Evolutionary conservation across 2,113 vertebrate species (phyloP), one percentile per base, ranked within the genome.

Genomic region (Saimiri boliviensis): DNA sequence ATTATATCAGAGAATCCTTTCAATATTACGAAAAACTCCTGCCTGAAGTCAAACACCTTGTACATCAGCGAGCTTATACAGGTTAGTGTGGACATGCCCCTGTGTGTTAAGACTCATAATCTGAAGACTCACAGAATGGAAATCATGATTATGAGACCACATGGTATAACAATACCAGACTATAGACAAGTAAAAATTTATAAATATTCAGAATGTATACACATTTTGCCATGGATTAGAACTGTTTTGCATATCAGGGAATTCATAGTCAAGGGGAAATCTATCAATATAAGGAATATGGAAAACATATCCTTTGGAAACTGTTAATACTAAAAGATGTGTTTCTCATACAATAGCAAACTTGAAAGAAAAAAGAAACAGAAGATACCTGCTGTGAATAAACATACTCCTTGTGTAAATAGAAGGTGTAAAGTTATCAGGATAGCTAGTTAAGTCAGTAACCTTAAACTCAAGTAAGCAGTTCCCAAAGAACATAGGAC

Each of bases 241-340:
- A 87, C 70, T 92, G 35, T 79, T 93, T 68, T 37, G 66, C 8
- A 6, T 84, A 81, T 92, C 95, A 97, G 96, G 96, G 97, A 93
- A 68, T 84, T 90, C 58, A 47, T 49, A 49, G 14, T 32, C 60
- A 60, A 89, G 45, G 60, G 52, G 37, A 32, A 49, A 20, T 42
- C 23, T 60, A 3, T 70, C 47, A 21, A 27, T 74, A 54, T 71
- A 92, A 68, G 35, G 37, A 90, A 91, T 23, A 16, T 76, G 11
- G 70, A 30, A 85, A 82, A 83, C 20, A 30, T 25, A 8, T 86
- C 40, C 54, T 95, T 91, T 87, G 56, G 32, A 82, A 91, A 52
- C 80, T 73, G 49, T 73, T 76, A 77, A 60, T 92, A 74, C 35
- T 90, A 87, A 90, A 80, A 60, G 71, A 70, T 70, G 79, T 1